Evolutionary conservation across 2,113 vertebrate species (phyloP).

Genomic region (Spermophilus dauricus): DNA sequence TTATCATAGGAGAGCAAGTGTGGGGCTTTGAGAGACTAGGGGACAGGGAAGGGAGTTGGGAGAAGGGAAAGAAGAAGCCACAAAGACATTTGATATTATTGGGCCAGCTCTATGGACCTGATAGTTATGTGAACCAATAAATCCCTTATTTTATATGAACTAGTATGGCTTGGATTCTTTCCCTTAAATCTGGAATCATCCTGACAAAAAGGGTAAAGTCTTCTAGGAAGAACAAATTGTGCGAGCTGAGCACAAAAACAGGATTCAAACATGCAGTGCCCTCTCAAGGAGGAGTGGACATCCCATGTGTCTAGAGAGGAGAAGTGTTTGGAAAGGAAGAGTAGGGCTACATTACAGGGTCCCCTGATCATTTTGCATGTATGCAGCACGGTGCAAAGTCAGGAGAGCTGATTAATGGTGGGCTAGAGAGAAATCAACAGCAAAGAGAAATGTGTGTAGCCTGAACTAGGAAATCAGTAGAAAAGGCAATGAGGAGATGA

Average conservation of each 20-base stretch:
- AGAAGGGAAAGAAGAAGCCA: background rate
- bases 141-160: background rate
- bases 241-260: background rate
- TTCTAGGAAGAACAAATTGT: background rate
- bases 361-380: background rate
- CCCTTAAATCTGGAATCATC: background rate
- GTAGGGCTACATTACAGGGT: fast-evolving
- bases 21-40: background rate
- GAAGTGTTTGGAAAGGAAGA: background rate
- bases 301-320: background rate
- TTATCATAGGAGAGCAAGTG: background rate
- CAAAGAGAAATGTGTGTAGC: background rate
- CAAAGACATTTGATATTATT: background rate
- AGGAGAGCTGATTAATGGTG: background rate
- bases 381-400: background rate
- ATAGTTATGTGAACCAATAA: slow-evolving; percentile 11
- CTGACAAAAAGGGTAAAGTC: background rate
- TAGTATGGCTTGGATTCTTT: slow-evolving; percentile 28
- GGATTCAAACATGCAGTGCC: background rate
- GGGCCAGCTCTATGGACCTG: background rate
- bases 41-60: background rate
- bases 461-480: background rate
- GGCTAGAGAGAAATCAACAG: background rate
- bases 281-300: too few species aligned
- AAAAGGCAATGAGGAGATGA: background rate